Evolutionary conservation across 2,888 invertebrate genomes (phyloP).

Genomic region (Pandemis cinnamomeana): DNA sequence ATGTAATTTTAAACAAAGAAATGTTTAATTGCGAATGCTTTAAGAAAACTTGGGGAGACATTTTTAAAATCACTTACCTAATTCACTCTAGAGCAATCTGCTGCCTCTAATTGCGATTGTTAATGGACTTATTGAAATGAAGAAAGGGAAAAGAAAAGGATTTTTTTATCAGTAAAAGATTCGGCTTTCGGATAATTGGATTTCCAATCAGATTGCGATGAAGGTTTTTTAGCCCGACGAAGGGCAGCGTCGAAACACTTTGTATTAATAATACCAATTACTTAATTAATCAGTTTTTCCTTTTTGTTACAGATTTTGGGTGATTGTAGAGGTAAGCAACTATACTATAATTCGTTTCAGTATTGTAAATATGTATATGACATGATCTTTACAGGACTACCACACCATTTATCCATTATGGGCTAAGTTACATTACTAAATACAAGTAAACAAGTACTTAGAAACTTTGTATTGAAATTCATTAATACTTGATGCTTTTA

Average conservation of each 20-base stretch:
- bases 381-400: background rate
- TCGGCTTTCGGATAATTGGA: slow-evolving; percentile 33
- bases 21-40: background rate
- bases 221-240: slow-evolving; percentile 2
- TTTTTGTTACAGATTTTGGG: slow-evolving; percentile 16
- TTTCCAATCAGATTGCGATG: slow-evolving; percentile 27
- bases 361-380: background rate
- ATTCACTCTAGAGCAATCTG: slow-evolving; percentile 10
- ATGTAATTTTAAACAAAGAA: background rate
- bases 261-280: slow-evolving; percentile 7
- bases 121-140: slow-evolving; percentile 36
- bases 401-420: too few relatives aligned
- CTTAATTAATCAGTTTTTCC: slow-evolving; percentile 8
- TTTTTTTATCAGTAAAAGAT: slow-evolving; percentile 21
- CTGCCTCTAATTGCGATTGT: slow-evolving; percentile 29
- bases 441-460: too few relatives aligned
- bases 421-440: too few relatives aligned
- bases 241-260: background rate
- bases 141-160: slow-evolving; percentile 17
- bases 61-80: slow-evolving; percentile 10
- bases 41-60: background rate
- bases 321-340: background rate
- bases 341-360: background rate
- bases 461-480: too few relatives aligned
- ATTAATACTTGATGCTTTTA: too few relatives aligned